A percentile compares a stretch with the other conserved stretches of the same genome.
Conservation (phyloP, 2,113 vertebrate species). For the Ailurus styani region DNA sequence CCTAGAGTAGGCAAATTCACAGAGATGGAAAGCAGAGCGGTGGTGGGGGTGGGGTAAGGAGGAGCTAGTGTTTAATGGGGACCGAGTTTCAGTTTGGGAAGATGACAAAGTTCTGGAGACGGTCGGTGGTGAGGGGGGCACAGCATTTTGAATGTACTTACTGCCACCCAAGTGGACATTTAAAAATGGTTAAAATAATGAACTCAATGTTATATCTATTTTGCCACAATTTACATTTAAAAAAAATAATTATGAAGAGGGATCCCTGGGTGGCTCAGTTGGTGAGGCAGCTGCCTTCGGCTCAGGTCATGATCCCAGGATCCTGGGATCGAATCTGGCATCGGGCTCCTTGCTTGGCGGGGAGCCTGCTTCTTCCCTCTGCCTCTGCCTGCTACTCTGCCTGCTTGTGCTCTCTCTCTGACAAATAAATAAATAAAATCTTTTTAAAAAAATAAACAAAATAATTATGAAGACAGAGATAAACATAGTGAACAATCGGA, state of each 20-base stretch:
- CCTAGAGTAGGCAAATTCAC: not conserved
- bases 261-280: too few species aligned
- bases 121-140: accelerated
- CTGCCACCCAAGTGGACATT: not conserved
- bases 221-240: not conserved
- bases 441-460: too few species aligned
- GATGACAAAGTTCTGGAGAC: not conserved
- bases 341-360: too few species aligned
- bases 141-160: not conserved
- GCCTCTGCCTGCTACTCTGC: too few species aligned
- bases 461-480: not conserved
- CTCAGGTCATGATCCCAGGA: too few species aligned
- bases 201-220: not conserved
- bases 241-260: too few species aligned
- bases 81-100: not conserved
- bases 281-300: too few species aligned
- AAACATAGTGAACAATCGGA: not conserved
- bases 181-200: not conserved
- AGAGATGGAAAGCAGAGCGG: not conserved
- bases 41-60: accelerated
- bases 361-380: too few species aligned
- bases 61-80: not conserved
- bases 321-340: too few species aligned
- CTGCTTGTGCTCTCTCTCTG: too few species aligned
- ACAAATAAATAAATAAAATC: too few species aligned